Conservation (phyloP, 2,888 invertebrate species). For the Dynastes grantii region DNA sequence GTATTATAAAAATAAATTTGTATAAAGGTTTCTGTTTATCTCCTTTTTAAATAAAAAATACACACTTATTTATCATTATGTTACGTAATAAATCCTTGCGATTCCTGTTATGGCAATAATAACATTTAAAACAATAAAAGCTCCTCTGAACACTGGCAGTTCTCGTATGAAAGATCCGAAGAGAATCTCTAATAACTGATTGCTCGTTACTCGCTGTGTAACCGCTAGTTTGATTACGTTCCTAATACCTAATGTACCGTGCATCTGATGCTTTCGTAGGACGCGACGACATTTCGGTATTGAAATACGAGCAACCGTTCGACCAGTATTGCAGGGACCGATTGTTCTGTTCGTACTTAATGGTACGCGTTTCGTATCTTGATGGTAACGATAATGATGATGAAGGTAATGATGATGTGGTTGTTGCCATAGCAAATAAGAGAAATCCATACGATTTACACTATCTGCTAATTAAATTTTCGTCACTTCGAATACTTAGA, state of each 20-base stretch:
- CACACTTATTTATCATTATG: too few species aligned
- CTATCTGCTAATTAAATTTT: not conserved
- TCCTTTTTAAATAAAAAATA: too few species aligned
- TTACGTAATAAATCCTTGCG: too few species aligned
- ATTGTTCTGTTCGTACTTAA: conserved; percentile 25
- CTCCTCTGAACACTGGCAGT: not conserved
- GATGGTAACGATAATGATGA: conserved; percentile 21
- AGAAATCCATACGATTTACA: not conserved
- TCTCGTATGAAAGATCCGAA: not conserved
- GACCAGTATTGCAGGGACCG: not conserved
- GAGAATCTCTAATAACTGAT: conserved; percentile 13
- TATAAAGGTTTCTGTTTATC: too few species aligned
- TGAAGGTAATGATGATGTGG: not conserved
- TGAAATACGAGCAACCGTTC: conserved; percentile 28
- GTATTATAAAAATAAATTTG: too few species aligned
- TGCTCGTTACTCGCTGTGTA: conserved; percentile 22
- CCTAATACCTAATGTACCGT: conserved; percentile 41
- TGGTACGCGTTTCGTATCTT: conserved; percentile 13
- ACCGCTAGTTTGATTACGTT: conserved; percentile 29
- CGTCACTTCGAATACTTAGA: not conserved
- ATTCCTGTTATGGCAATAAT: not conserved
- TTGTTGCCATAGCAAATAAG: conserved; percentile 2
- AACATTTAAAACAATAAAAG: not conserved
- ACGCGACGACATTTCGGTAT: conserved; percentile 23
- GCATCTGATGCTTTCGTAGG: conserved; percentile 30